Percentiles rank a stretch among this genome's conserved stretches.
These are phyloP conservation scores for Tragelaphus eurycerus DNA, from an alignment of 2,797 vertebrate species.

Conservation along the genomic window DNA sequence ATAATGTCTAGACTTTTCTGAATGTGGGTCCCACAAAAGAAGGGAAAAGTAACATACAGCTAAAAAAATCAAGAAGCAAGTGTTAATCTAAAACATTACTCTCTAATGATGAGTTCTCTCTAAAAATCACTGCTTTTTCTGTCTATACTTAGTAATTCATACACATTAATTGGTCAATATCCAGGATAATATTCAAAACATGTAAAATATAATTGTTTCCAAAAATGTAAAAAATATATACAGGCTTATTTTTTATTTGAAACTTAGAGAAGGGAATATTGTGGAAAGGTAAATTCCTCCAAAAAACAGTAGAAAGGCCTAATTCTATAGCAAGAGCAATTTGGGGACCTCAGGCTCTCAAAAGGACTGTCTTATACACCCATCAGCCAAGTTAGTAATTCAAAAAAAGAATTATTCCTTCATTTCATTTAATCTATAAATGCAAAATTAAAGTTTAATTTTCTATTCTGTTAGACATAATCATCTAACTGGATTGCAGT, in stretches of 20 bases:
- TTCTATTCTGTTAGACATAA: not conserved
- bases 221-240: not conserved
- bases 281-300: not conserved
- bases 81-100: not conserved
- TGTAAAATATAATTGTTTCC: not conserved
- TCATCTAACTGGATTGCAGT: not conserved
- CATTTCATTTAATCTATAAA: not conserved
- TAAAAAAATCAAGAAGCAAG: not conserved
- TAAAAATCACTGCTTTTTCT: not conserved
- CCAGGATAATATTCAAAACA: not conserved
- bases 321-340: not conserved
- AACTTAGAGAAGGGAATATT: not conserved
- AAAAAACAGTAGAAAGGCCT: not conserved
- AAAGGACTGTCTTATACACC: not conserved
- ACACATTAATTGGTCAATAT: not conserved
- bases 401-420: not conserved
- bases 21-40: not conserved
- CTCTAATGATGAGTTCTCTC: not conserved
- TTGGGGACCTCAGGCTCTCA: not conserved
- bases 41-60: not conserved
- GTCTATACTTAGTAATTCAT: not conserved
- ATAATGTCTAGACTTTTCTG: not conserved
- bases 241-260: not conserved
- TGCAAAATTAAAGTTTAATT: conserved; percentile 8
- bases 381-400: not conserved